A percentile compares a stretch with the other conserved stretches of the same genome.
These are phyloP conservation scores for Megalopta genalis DNA, from an alignment of 1,140 invertebrate species.

Conservation along the genomic window DNA sequence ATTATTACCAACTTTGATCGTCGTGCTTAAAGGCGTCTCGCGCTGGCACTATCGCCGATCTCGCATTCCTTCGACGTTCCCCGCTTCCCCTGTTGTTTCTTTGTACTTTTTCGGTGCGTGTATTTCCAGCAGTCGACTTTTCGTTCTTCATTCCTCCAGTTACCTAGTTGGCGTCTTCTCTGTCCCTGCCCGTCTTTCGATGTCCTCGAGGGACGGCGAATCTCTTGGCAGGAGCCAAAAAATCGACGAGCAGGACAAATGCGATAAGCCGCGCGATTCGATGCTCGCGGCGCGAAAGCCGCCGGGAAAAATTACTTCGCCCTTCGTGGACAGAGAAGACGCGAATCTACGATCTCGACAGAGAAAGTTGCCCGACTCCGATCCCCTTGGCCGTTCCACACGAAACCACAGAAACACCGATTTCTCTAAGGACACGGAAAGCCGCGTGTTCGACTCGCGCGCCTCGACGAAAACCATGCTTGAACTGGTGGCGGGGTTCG, in stretches of 20 bases:
- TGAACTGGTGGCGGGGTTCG: constrained; percentile 62
- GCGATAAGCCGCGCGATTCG: no score
- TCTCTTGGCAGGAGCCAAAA: no score
- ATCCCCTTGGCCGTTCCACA: constrained; percentile 9
- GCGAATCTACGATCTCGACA: background rate
- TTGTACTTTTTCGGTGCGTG: background rate
- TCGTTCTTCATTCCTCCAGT: background rate
- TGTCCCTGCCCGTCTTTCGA: constrained; percentile 60
- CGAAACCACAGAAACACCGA: no score
- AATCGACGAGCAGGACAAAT: no score
- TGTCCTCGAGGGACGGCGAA: no score
- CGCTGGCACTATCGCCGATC: background rate
- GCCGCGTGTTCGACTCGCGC: constrained; percentile 46
- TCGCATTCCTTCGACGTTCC: background rate
- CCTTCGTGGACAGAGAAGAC: no score
- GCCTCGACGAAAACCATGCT: constrained; percentile 66
- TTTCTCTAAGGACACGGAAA: no score
- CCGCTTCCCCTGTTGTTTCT: background rate
- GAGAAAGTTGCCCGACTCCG: constrained; percentile 51
- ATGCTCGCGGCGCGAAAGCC: no score
- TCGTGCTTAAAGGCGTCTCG: no score
- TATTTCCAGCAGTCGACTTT: background rate
- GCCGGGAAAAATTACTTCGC: no score
- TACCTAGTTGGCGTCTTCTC: constrained; percentile 12
- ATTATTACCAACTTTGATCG: no score